Evolutionary conservation across 2,888 invertebrate genomes (phyloP), one percentile per base, ranked within the genome.

Genomic region (Dastarcus helophoroides): DNA sequence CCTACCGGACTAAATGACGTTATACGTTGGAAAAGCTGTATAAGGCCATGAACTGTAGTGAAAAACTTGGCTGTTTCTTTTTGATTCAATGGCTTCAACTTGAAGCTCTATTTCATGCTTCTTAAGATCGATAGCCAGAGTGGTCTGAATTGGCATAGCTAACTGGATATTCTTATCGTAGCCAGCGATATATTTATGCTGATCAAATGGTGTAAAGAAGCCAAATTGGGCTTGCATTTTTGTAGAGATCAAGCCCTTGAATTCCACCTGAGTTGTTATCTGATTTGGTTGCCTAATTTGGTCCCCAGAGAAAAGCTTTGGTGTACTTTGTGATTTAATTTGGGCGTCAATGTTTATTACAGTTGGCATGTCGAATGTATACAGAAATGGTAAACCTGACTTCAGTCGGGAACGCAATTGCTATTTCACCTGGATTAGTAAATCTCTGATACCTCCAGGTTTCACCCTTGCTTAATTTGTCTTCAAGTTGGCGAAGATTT

Each of bases 381-480:
- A 79, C 36, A 73, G 59, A 53, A 78, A 77, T 5, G 80, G 80
- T 43, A 79, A 62, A 53, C 81, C 82, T 42, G 68, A n/a, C 69
- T 33, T 71, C 73, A 8, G 77, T 68, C 2, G 82, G 79, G 65
- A 79, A 75, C 56, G 73, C 71, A 8, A 79, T 56, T 7, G 68
- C 67, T 5, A 74, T 60, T 39, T 76, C 71, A 25, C 66, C 64
- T 27, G 66, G 60, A 44, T 72, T 70, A 26, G 64, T 50, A 7
- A 76, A 59, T 54, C 73, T 76, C 22, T 72, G 76, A 54, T 68
- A 67, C 49, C 74, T 71, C 42, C 69, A 60, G 10, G 64, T 49
- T 22, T 64, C 54, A 26, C 72, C 73, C 4, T 66, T 48, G 21
- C 54, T 55, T 6, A 73, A 48, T n/a, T 56, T 40, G 28, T 58